phyloP scores from a whole-genome alignment of 2,797 vertebrate species.

The Cuniculus paca region DNA sequence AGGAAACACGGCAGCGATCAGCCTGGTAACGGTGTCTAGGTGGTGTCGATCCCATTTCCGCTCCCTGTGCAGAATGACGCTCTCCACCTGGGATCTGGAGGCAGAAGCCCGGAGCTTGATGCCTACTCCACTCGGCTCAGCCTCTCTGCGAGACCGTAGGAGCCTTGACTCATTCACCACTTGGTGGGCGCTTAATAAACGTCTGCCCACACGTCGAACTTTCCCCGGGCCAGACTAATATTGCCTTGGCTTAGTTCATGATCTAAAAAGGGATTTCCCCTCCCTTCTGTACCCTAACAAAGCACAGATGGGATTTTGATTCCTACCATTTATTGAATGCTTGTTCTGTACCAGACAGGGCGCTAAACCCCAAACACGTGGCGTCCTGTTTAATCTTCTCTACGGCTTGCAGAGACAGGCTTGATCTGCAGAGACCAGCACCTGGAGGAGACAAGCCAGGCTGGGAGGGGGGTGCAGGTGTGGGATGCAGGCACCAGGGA shows the following conservation, averaged over 20 bases:
- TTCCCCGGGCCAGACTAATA: background rate
- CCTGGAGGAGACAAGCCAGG: background rate
- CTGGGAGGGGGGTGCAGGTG: fast-evolving
- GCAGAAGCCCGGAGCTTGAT: background rate
- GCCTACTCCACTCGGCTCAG: fast-evolving
- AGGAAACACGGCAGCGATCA: background rate
- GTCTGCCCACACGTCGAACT: background rate
- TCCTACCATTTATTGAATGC: background rate
- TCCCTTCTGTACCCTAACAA: background rate
- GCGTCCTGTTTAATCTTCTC: background rate
- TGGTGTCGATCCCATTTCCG: background rate
- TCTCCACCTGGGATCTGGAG: background rate
- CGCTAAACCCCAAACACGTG: background rate
- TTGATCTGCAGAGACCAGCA: background rate
- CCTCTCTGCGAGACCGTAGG: background rate
- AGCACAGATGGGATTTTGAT: slow-evolving; percentile 31
- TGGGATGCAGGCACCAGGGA: fast-evolving
- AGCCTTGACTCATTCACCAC: background rate
- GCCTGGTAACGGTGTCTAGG: background rate
- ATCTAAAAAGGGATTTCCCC: background rate
- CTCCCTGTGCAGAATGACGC: fast-evolving
- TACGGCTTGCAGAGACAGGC: background rate
- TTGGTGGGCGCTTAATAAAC: background rate
- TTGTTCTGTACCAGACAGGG: background rate
- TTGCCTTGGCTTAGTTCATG: background rate